These are phyloP conservation scores for Aphelocoma californica DNA, from an alignment of 2,797 vertebrate genomes.

Conservation along the genomic window DNA sequence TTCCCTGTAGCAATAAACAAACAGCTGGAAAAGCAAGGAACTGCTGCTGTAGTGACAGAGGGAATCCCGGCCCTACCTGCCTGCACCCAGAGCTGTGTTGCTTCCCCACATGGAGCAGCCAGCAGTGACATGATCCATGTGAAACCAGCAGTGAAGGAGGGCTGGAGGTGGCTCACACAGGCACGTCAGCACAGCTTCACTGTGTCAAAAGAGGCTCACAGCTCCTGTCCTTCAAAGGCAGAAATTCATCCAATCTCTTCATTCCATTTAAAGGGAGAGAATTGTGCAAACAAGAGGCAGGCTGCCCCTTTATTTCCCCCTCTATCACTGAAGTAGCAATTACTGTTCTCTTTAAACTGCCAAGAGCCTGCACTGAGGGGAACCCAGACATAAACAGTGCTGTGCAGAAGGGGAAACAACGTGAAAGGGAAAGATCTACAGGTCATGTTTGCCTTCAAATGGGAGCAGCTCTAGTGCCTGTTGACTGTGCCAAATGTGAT, in stretches of 20 bases:
- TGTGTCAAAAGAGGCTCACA: neutral
- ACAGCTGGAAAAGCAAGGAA: neutral
- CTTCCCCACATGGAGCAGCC: accelerated
- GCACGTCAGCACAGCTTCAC: neutral
- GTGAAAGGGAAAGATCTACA: neutral
- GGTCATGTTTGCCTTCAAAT: neutral
- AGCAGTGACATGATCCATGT: neutral
- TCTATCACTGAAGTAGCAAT: neutral
- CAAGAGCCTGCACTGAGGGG: neutral
- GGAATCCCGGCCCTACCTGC: neutral
- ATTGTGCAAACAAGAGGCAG: neutral
- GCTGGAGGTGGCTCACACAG: neutral
- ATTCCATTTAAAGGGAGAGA: neutral
- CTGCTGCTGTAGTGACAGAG: neutral
- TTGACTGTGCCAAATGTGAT: neutral
- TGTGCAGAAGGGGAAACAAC: neutral
- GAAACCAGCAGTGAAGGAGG: neutral
- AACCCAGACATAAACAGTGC: neutral
- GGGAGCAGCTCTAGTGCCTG: neutral
- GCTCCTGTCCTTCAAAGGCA: neutral
- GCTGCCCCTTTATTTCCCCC: neutral
- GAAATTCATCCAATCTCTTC: neutral
- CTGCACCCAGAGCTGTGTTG: neutral
- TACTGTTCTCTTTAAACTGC: neutral
- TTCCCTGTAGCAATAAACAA: neutral